Percentiles rank a stretch among this genome's conserved stretches.
phyloP scores from a whole-genome alignment of 2,888 invertebrate genomes.

The Tetanocera ferruginea region DNA sequence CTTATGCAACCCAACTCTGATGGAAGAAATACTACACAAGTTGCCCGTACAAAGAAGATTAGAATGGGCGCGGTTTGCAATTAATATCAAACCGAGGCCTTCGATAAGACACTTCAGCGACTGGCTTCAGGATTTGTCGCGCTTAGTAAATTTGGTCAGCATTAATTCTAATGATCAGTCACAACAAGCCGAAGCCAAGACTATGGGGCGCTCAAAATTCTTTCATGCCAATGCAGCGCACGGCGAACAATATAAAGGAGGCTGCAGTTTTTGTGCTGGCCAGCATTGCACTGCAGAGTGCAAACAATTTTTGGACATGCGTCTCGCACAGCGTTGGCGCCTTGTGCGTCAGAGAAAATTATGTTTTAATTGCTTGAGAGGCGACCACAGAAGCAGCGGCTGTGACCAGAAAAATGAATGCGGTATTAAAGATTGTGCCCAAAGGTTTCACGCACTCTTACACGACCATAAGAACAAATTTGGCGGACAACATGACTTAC shows the following conservation, averaged over 20 bases:
- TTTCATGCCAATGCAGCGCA: neutral
- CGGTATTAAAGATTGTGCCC: neutral
- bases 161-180: constrained; percentile 19
- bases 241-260: neutral
- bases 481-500: neutral
- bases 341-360: constrained; percentile 19
- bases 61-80: constrained; percentile 36
- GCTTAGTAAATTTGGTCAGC: constrained; percentile 21
- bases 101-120: constrained; percentile 37
- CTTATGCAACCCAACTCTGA: constrained; percentile 40
- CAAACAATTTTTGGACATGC: constrained; percentile 11
- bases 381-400: constrained; percentile 14
- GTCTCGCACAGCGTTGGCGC: constrained; percentile 25
- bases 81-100: constrained; percentile 25
- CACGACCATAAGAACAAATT: neutral
- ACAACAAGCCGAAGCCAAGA: neutral
- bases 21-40: constrained; percentile 40
- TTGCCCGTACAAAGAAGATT: constrained; percentile 34
- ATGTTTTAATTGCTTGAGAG: constrained; percentile 37
- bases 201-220: neutral
- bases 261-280: neutral
- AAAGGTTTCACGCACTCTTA: neutral
- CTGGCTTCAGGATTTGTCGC: constrained; percentile 40
- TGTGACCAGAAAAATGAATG: constrained; percentile 22
- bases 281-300: neutral